Conservation (phyloP, 2,113 vertebrate genomes). For the Thunnus maccoyii region DNA sequence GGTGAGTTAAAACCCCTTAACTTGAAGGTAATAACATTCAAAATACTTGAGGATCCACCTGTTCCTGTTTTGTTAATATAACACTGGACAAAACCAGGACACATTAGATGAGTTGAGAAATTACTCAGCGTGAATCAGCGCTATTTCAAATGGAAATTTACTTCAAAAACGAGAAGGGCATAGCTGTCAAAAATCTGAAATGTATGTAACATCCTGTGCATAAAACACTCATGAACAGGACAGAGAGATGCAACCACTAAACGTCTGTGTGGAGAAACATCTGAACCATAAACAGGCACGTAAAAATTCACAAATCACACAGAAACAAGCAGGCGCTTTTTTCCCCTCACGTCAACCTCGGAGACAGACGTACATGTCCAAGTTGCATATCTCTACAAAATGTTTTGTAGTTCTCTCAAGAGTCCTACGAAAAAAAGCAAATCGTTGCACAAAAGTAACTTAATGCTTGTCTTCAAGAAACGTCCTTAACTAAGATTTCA, state of each 20-base stretch:
- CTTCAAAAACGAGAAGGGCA: conserved; percentile 46
- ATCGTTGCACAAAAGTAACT: conserved; percentile 1
- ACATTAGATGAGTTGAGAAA: conserved; percentile 11
- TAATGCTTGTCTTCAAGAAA: conserved; percentile 28
- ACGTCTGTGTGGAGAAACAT: conserved; percentile 15
- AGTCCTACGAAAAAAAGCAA: neutral
- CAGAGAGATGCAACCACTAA: conserved; percentile 23
- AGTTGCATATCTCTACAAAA: conserved; percentile 37
- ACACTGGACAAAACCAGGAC: conserved; percentile 1
- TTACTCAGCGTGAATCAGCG: conserved; percentile 1
- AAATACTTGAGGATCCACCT: neutral
- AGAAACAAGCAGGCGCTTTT: conserved; percentile 11
- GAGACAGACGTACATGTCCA: conserved; percentile 11
- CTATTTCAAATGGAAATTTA: conserved; percentile 55
- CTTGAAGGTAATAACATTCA: conserved; percentile 14
- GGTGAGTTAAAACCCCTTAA: neutral
- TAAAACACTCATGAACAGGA: conserved; percentile 36
- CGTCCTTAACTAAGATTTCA: conserved; percentile 10
- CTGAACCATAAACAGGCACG: conserved; percentile 29
- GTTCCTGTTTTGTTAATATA: neutral
- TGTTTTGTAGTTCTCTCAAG: neutral
- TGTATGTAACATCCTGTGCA: conserved; percentile 33
- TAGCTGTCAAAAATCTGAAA: conserved; percentile 46
- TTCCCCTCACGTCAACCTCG: neutral
- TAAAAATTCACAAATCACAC: conserved; percentile 25